A percentile compares a stretch with the other conserved stretches of the same genome.
These are phyloP conservation scores for Rhinatrema bivittatum DNA, from an alignment of 2,797 vertebrate genomes.

Conservation along the genomic window DNA sequence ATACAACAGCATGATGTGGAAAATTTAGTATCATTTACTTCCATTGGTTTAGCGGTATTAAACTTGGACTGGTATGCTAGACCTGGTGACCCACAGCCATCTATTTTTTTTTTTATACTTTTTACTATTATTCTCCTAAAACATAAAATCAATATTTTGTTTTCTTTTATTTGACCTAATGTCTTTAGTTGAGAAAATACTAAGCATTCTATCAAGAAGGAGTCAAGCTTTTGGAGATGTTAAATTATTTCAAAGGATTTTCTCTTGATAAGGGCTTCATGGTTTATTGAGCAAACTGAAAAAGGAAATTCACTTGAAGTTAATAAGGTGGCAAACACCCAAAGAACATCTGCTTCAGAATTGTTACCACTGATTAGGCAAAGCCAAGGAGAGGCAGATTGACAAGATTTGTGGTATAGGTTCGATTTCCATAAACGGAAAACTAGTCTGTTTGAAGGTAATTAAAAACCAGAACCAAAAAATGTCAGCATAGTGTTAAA, in stretches of 20 bases:
- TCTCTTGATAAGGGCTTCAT: constrained; percentile 1
- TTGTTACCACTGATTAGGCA: neutral
- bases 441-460: no score
- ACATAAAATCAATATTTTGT: no score
- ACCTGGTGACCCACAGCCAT: no score
- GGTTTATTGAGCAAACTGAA: neutral
- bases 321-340: neutral
- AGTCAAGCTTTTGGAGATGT: neutral
- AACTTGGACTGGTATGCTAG: no score
- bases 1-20: no score
- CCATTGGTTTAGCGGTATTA: no score
- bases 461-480: neutral
- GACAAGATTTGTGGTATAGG: neutral
- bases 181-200: neutral
- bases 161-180: neutral
- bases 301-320: neutral
- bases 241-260: constrained; percentile 1
- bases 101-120: no score
- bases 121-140: no score
- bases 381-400: neutral
- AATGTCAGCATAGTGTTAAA: neutral
- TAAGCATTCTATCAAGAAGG: constrained; percentile 1
- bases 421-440: neutral
- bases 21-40: no score
- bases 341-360: neutral